Evolutionary conservation across 2,797 vertebrate species (phyloP), one percentile per base, ranked within the genome.

Genomic region (Hippocampus kuda): DNA sequence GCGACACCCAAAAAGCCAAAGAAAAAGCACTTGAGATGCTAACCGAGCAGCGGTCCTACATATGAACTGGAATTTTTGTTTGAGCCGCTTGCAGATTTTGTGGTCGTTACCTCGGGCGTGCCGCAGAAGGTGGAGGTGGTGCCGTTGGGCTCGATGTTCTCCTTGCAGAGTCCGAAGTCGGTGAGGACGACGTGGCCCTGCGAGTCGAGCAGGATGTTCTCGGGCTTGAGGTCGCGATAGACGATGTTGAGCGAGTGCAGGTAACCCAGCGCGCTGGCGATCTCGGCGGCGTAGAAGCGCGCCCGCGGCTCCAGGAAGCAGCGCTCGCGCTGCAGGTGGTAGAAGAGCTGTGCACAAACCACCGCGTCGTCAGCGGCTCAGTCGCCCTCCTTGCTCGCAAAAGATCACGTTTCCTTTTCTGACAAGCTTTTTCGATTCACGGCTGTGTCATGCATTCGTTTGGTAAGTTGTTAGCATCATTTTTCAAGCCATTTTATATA

Each of bases 71-170:
- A 53, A 53, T n/a, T 53, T 53, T 56, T 26, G 3, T 56, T n/a
- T 12, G 34, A 34, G 34, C 34, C 34, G 5, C 34, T 34, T 6
- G 34, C 34, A 1, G 34, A n/a, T 56, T 18, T 53, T 1, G 20
- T 1, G 13, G 30, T 68, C 48, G 82, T 86, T 90, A 99, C 97
- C 94, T 99, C 97, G 0, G 97, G 97, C 0, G 97, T 99, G 83
- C 97, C 97, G 0, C 97, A 99, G 91, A 99, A 99, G 4, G 97
- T 99, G 53, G 97, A 98, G 0, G 97, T 99, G 0, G 96, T 99
- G 77, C 95, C 95, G 0, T 98, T 98, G 81, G 92, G 94, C 74
- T 99, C 96, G 0, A 99, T 99, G 85, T 98, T 98, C 89, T 99
- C 97, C 81, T 99, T 99, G 92, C 97, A 99, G 73, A 99, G 94